Percentiles rank a stretch among this genome's conserved stretches.
phyloP scores from a whole-genome alignment of 2,113 vertebrate genomes.

The Grus americana region DNA sequence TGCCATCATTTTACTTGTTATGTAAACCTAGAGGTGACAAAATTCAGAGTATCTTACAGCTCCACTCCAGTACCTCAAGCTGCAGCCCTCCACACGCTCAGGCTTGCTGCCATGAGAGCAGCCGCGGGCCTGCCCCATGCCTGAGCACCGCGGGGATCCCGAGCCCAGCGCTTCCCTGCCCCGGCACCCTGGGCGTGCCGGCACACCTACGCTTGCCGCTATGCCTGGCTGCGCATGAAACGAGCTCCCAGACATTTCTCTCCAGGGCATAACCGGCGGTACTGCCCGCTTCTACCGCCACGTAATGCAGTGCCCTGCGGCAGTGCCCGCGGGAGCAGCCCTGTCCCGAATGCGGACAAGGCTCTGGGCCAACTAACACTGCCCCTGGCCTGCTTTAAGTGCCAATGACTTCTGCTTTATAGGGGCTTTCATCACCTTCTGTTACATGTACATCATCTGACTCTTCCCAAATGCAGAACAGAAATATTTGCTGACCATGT shows the following conservation, averaged over 20 bases:
- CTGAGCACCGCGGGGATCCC: background rate
- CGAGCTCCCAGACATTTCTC: background rate
- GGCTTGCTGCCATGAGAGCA: background rate
- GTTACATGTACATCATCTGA: background rate
- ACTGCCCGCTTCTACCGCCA: background rate
- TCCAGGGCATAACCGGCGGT: fast-evolving
- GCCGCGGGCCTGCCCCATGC: fast-evolving
- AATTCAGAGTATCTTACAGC: background rate
- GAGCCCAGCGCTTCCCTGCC: background rate
- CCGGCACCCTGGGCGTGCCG: background rate
- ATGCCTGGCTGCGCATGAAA: no score
- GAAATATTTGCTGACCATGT: background rate
- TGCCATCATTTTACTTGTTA: background rate
- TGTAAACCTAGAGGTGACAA: background rate
- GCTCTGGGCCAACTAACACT: background rate
- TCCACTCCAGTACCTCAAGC: background rate
- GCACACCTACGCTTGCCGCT: background rate
- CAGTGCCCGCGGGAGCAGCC: background rate
- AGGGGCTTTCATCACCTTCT: background rate
- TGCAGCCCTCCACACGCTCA: background rate
- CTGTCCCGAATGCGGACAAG: no score
- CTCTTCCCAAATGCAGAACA: background rate
- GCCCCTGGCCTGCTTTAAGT: background rate
- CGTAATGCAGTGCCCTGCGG: fast-evolving
- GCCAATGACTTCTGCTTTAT: background rate